These are phyloP conservation scores for Procambarus virginalis DNA, from an alignment of 1,140 invertebrate genomes.

Conservation along the genomic window DNA sequence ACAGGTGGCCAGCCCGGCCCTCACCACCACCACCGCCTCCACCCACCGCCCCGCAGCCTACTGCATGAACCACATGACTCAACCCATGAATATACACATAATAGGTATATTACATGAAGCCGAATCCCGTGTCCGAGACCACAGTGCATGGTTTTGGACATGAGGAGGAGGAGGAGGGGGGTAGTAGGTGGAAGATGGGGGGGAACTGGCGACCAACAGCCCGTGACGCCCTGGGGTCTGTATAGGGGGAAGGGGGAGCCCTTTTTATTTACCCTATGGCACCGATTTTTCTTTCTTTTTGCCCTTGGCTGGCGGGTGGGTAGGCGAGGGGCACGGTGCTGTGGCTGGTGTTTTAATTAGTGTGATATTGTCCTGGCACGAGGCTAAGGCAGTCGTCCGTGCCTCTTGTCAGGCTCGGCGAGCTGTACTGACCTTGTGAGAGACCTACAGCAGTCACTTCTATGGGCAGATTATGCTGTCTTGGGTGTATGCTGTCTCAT, in stretches of 20 bases:
- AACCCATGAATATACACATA: too few relatives aligned
- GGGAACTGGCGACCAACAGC: conserved; percentile 6
- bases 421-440: too few relatives aligned
- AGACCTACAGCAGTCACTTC: too few relatives aligned
- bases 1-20: too few relatives aligned
- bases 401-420: too few relatives aligned
- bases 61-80: too few relatives aligned
- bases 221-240: conserved; percentile 31
- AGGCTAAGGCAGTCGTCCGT: background rate
- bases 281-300: conserved; percentile 19
- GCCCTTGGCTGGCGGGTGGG: background rate
- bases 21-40: too few relatives aligned
- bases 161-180: conserved; percentile 1
- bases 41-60: too few relatives aligned
- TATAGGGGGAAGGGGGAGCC: too few relatives aligned
- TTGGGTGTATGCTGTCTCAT: too few relatives aligned
- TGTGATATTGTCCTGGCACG: conserved; percentile 13
- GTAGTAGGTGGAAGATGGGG: background rate
- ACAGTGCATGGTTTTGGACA: background rate
- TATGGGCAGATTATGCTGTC: too few relatives aligned
- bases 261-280: conserved; percentile 33
- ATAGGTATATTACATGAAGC: too few relatives aligned
- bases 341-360: conserved; percentile 25
- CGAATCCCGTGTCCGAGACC: background rate
- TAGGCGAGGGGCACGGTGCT: background rate